These are phyloP conservation scores for Lordiphosa fenestrarum DNA, from an alignment of 2,888 invertebrate species.

Conservation along the genomic window DNA sequence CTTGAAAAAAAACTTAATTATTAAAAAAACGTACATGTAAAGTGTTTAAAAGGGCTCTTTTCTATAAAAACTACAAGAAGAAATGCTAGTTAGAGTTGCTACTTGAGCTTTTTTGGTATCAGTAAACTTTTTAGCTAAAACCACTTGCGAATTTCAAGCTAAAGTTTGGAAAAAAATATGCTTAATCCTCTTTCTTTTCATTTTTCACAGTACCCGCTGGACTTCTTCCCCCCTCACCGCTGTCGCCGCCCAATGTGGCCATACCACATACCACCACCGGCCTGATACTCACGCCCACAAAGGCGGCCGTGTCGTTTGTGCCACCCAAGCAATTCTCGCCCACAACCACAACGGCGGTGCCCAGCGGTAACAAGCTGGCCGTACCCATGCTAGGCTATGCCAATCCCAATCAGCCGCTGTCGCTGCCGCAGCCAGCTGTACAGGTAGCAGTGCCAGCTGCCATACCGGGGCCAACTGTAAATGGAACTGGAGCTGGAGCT, in stretches of 20 bases:
- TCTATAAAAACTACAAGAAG: no score
- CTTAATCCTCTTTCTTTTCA: neutral
- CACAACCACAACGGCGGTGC: conserved; percentile 6
- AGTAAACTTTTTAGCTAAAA: no score
- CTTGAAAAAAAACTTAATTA: no score
- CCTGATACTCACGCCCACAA: conserved; percentile 72
- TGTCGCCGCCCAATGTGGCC: conserved; percentile 64
- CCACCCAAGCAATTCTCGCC: conserved; percentile 47
- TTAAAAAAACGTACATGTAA: no score
- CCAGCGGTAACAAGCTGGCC: neutral
- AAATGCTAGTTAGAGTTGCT: no score
- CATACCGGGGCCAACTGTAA: conserved; percentile 14
- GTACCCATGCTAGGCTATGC: conserved; percentile 12
- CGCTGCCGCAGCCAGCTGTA: conserved; percentile 1
- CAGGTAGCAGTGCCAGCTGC: conserved; percentile 2
- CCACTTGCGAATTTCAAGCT: no score
- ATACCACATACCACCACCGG: conserved; percentile 50
- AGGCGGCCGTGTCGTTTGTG: conserved; percentile 60
- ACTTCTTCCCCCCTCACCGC: conserved; percentile 74
- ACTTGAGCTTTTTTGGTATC: no score
- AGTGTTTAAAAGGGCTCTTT: no score
- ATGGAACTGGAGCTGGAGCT: conserved; percentile 13
- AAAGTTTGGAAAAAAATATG: no score
- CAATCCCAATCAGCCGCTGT: conserved; percentile 3
- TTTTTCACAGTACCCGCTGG: conserved; percentile 72